phyloP scores from a whole-genome alignment of 2,888 invertebrate genomes.

The Cataglyphis altisquamis region DNA sequence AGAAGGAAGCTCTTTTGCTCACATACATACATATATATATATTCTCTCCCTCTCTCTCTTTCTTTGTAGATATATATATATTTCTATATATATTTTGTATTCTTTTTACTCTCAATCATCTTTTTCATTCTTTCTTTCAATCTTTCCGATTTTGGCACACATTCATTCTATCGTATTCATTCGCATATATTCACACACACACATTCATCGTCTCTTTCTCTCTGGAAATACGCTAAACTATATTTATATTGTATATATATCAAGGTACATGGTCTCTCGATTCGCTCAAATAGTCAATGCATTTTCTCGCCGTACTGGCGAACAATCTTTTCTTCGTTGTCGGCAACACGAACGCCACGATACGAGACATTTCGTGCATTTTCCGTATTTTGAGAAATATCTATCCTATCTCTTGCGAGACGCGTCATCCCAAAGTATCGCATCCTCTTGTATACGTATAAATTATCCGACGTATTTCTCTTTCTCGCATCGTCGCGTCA shows the following conservation, averaged over 20 bases:
- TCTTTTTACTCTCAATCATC: not conserved
- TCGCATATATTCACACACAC: slow-evolving; percentile 13
- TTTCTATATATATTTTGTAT: slow-evolving; percentile 28
- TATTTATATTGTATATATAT: slow-evolving; percentile 64
- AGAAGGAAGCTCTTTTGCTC: slow-evolving; percentile 64
- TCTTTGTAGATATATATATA: slow-evolving; percentile 18
- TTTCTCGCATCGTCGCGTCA: slow-evolving; percentile 46
- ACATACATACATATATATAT: slow-evolving; percentile 46
- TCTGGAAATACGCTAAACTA: slow-evolving; percentile 61
- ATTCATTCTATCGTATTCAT: slow-evolving; percentile 6
- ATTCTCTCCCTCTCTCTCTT: not conserved
- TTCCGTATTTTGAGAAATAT: slow-evolving; percentile 33
- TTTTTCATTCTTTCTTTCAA: slow-evolving; percentile 2
- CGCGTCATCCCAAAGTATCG: not conserved
- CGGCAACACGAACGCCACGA: slow-evolving; percentile 23
- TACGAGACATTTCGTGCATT: slow-evolving; percentile 1
- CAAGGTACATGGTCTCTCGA: slow-evolving; percentile 78
- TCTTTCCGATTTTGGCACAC: slow-evolving; percentile 26
- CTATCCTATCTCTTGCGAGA: not conserved
- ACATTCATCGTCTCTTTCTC: slow-evolving; percentile 32
- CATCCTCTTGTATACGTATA: not conserved
- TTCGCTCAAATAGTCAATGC: slow-evolving; percentile 82
- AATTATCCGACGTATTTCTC: not conserved
- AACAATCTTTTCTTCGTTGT: slow-evolving; percentile 36
- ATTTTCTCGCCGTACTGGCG: slow-evolving; percentile 68